Evolutionary conservation across 2,797 vertebrate species (phyloP), one percentile per base, ranked within the genome.

Genomic region (Hozukius guyotensis): DNA sequence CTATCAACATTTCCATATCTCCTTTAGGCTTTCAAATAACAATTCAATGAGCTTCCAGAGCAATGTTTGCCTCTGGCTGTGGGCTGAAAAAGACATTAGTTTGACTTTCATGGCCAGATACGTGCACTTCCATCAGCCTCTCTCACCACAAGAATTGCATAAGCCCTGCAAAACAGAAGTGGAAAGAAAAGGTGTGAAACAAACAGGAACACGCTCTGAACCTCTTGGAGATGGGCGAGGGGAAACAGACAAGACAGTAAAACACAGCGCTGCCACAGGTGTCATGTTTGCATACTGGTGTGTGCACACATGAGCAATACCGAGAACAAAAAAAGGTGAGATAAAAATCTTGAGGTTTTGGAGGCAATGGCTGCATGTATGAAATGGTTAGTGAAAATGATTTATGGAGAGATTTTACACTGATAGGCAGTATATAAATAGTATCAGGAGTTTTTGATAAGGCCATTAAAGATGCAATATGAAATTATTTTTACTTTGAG

Each of bases 181-280:
- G 25, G n/a, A 27, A 59, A 59, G 18, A 69, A 76, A 87, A 94
- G 90, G 89, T 92, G 92, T 89, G 89, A 94, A 89, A 86, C 80
- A 71, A 93, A 93, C 89, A 93, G 89, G 89, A 92, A 88, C 70
- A 88, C 0, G 0, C 1, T 6, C 1, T 49, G 2, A 72, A 32
- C 10, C 3, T 34, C 61, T 49, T 63, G 6, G 22, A 29, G 62
- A 53, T 25, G 16, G 62, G 36, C 0, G 5, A 73, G 27, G 20
- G 70, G 81, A 86, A 88, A 74, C 24, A 80, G 71, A 81, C 12
- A 59, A 66, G 29, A 34, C 9, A 75, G 11, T 27, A 20, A 71
- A 84, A 74, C 52, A 52, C 29, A 6, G 0, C 9, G 14, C 13
- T 13, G 1, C 22, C 1, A 29, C 88, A 93, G 92, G 79, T 92